A percentile compares a stretch with the other conserved stretches of the same genome.
phyloP scores from a whole-genome alignment of 1,140 invertebrate species.

The Ditylenchus dipsaci region DNA sequence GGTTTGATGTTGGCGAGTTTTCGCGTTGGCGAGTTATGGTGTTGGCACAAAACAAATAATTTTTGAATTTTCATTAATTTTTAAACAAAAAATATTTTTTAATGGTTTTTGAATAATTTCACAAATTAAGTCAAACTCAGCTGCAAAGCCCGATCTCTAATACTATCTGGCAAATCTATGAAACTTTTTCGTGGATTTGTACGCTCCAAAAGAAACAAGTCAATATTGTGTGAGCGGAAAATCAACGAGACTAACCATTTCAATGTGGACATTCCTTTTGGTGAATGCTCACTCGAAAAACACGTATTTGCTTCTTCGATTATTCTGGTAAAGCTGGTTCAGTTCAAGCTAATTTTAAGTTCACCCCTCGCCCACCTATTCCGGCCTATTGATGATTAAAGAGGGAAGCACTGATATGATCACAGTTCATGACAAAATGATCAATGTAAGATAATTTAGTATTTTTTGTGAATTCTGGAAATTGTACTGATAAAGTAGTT shows the following conservation, averaged over 20 bases:
- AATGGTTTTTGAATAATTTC: too few relatives aligned
- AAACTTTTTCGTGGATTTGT: constrained; percentile 27
- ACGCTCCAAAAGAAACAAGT: constrained; percentile 20
- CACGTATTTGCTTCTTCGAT: background rate
- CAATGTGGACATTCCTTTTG: constrained; percentile 17
- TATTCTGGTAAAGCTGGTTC: background rate
- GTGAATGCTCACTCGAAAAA: constrained; percentile 23
- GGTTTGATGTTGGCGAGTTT: too few relatives aligned
- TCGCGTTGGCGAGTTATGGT: too few relatives aligned
- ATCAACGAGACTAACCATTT: constrained; percentile 29
- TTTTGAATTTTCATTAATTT: too few relatives aligned
- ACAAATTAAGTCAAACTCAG: constrained; percentile 29
- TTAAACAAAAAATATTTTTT: too few relatives aligned
- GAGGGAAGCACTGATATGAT: constrained; percentile 33
- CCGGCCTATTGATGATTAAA: constrained; percentile 28
- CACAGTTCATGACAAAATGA: constrained; percentile 31
- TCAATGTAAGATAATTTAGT: constrained; percentile 10
- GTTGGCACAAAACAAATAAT: too few relatives aligned
- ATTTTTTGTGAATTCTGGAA: too few relatives aligned
- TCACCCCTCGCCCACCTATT: constrained; percentile 9
- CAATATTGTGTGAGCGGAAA: constrained; percentile 16
- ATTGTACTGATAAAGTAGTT: background rate
- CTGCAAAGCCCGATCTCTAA: constrained; percentile 26
- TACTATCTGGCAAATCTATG: constrained; percentile 18
- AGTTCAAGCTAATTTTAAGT: background rate